These are phyloP conservation scores for Philaenus spumarius DNA, from an alignment of 1,140 invertebrate species.

Conservation along the genomic window DNA sequence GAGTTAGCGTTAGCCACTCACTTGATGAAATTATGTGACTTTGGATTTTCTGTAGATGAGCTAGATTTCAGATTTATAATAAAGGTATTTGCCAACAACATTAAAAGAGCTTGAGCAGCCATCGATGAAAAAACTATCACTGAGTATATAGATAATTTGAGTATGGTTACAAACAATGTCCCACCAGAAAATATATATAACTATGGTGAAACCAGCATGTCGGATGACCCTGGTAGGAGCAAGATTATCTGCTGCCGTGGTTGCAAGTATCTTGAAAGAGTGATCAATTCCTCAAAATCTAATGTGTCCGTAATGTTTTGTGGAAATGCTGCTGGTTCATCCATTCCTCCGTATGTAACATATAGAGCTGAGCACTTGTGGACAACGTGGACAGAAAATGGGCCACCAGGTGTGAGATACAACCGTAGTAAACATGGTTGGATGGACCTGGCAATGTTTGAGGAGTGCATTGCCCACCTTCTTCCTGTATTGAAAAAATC, in stretches of 20 bases:
- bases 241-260: conserved; percentile 20
- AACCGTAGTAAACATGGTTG: conserved; percentile 3
- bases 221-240: conserved; percentile 37
- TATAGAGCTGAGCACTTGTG: conserved; percentile 39
- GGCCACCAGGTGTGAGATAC: conserved; percentile 28
- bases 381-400: conserved; percentile 34
- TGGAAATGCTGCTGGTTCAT: conserved; percentile 21
- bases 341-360: conserved; percentile 35
- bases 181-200: conserved; percentile 37
- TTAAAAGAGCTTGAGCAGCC: conserved; percentile 31
- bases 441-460: conserved; percentile 13
- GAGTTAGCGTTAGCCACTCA: conserved; percentile 11
- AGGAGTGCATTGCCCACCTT: conserved; percentile 31
- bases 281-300: conserved; percentile 22
- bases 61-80: conserved; percentile 12
- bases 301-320: conserved; percentile 24
- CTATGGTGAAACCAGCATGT: conserved; percentile 41
- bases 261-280: conserved; percentile 20
- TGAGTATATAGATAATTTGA: conserved; percentile 34
- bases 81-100: conserved; percentile 28
- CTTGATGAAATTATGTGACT: conserved; percentile 9
- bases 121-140: conserved; percentile 21
- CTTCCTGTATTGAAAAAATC: conserved; percentile 26
- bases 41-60: conserved; percentile 11
- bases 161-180: conserved; percentile 29